These are phyloP conservation scores for Prochilodus magdalenae DNA, from an alignment of 2,113 vertebrate species.

Conservation along the genomic window DNA sequence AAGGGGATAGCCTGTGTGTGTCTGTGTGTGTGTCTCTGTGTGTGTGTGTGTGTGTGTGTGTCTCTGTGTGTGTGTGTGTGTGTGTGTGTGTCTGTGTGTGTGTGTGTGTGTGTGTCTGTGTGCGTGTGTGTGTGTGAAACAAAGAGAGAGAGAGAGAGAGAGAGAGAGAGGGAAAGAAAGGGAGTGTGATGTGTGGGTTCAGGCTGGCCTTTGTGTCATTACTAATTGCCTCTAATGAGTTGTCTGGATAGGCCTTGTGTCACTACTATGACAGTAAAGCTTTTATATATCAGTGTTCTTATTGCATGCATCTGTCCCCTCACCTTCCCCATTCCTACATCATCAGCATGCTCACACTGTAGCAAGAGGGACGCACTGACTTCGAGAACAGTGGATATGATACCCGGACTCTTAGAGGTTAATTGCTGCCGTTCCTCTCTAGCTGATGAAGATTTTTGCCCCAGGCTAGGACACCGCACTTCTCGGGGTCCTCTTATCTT, in stretches of 20 bases:
- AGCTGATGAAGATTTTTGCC: slow-evolving; percentile 50
- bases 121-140: too few relatives aligned
- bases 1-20: slow-evolving; percentile 62
- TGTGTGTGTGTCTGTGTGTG: too few relatives aligned
- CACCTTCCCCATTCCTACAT: slow-evolving; percentile 38
- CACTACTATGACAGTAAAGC: slow-evolving; percentile 52
- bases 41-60: too few relatives aligned
- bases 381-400: slow-evolving; percentile 24
- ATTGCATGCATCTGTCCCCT: slow-evolving; percentile 32
- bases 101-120: too few relatives aligned
- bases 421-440: slow-evolving; percentile 50
- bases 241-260: slow-evolving; percentile 57
- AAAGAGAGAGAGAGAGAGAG: too few relatives aligned
- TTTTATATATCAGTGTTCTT: slow-evolving; percentile 48
- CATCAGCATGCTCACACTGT: neutral
- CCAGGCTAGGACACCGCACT: slow-evolving; percentile 35
- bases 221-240: slow-evolving; percentile 71
- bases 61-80: too few relatives aligned
- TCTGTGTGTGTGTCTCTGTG: slow-evolving; percentile 22
- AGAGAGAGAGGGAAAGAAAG: neutral
- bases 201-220: slow-evolving; percentile 61
- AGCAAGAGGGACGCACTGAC: slow-evolving; percentile 7
- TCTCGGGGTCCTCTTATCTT: slow-evolving; percentile 27
- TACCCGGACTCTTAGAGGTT: slow-evolving; percentile 37
- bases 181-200: slow-evolving; percentile 43